Evolutionary conservation across 2,113 vertebrate species (phyloP), one percentile per base, ranked within the genome.

Genomic region (Machaerirhynchus nigripectus): DNA sequence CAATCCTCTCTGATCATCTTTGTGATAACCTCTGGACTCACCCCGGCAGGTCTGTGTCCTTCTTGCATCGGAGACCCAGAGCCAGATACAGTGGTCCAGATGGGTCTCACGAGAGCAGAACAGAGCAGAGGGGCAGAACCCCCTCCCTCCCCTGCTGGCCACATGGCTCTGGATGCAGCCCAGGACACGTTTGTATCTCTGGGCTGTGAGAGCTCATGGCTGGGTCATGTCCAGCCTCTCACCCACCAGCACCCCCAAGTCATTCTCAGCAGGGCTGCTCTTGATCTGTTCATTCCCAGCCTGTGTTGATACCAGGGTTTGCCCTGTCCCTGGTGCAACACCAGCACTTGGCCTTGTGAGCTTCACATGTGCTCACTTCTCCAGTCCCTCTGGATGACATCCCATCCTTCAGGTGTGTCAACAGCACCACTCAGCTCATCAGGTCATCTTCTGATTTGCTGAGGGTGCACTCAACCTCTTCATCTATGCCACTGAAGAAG

Each of bases 221-320:
- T 33, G 53, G 21, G 26, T 2, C 18, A 9, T 23, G 17, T 31
- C 3, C 44, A 77, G 46, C 31, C 33, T 68, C 61, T 37, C 44
- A 52, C 1, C 22, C 37, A 57, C 12, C 35, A 50, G 11, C 17
- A 59, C 2, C 3, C 9, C 15, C 11, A 44, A 27, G 18, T 18
- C 46, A 14, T 27, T 21, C 44, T 52, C 0, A 2, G 0, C 14
- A 27, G 22, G 27, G 21, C 37, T 68, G 61, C 17, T 68, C 27
- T 47, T 47, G 2, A 1, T 33, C 33, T 35, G 14, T 33, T 23
- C 37, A 52, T 18, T 5, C 37, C 7, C 63, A 68, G 26, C 17
- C 15, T 18, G 3, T 11, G 37, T 1, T 15, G 21, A 2, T 27
- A 44, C 10, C 11, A 11, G 17, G 4, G 27, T 3, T 5, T 27